A percentile compares a stretch with the other conserved stretches of the same genome.
phyloP scores from a whole-genome alignment of 2,113 vertebrate genomes.

The Parus major region DNA sequence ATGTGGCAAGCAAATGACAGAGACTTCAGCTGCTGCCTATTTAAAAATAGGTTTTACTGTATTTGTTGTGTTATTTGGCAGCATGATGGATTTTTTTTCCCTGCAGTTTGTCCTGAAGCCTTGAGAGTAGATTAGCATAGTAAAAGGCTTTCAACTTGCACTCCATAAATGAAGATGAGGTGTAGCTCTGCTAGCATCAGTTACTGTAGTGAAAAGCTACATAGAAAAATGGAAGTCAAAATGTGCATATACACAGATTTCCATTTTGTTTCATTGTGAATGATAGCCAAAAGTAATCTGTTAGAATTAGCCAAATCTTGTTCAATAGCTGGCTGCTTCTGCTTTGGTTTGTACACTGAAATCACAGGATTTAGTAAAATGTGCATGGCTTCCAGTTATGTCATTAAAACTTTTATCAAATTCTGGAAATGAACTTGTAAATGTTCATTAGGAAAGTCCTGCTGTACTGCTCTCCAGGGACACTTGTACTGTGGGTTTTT shows the following conservation, averaged over 20 bases:
- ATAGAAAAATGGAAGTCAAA: neutral
- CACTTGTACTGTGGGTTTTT: neutral
- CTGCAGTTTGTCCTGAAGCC: neutral
- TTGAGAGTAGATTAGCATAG: neutral
- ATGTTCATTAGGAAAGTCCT: neutral
- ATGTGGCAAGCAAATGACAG: neutral
- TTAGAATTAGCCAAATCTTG: neutral
- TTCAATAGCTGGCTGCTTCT: neutral
- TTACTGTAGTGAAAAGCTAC: neutral
- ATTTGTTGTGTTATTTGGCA: neutral
- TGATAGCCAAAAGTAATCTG: neutral
- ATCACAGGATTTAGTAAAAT: neutral
- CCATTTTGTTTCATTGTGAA: neutral
- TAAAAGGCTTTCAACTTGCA: neutral
- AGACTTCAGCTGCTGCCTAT: neutral
- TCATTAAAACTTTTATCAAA: neutral
- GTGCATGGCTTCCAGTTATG: neutral
- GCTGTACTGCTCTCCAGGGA: neutral
- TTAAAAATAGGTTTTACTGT: slow-evolving; percentile 5
- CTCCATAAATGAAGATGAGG: neutral
- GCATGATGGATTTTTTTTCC: neutral
- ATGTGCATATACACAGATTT: neutral
- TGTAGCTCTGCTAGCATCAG: neutral
- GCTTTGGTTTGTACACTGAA: neutral
- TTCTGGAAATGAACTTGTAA: neutral